Percentiles rank a stretch among this genome's conserved stretches.
Conservation (phyloP, 35 echinoderm and acorn worm genomes). For the Lytechinus pictus region DNA sequence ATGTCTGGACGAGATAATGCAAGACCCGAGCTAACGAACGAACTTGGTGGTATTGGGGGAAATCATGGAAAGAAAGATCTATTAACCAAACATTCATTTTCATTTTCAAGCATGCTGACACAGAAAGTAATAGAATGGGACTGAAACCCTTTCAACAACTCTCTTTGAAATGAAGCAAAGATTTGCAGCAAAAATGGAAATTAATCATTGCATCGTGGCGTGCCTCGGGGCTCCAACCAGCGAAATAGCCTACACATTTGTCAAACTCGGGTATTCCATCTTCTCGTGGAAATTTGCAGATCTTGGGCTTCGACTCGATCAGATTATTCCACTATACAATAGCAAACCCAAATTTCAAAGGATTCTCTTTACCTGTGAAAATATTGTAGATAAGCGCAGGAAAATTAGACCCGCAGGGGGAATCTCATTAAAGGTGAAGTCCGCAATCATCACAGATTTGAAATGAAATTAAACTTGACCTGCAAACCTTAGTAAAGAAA, state of each 20-base stretch:
- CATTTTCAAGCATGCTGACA: slow-evolving; percentile 7
- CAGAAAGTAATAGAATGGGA: neutral
- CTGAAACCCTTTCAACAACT: neutral
- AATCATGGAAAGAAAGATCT: neutral
- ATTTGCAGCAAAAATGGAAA: neutral
- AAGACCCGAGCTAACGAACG: neutral
- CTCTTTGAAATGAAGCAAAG: neutral
- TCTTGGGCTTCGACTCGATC: neutral
- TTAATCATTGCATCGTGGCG: neutral
- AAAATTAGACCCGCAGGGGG: neutral
- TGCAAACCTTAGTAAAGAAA: slow-evolving; percentile 11
- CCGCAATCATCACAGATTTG: slow-evolving; percentile 1
- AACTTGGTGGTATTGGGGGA: neutral
- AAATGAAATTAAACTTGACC: neutral
- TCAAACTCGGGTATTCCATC: neutral
- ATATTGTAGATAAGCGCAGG: neutral
- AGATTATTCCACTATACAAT: neutral
- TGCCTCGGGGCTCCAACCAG: neutral
- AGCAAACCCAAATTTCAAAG: neutral
- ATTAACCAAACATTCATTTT: slow-evolving; percentile 15
- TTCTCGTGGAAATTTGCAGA: neutral
- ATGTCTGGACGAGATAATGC: neutral
- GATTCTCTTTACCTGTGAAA: neutral
- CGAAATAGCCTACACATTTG: neutral
- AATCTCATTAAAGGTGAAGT: neutral